Evolutionary conservation across 2,888 invertebrate species (phyloP).

Genomic region (Cerceris ruficornis): DNA sequence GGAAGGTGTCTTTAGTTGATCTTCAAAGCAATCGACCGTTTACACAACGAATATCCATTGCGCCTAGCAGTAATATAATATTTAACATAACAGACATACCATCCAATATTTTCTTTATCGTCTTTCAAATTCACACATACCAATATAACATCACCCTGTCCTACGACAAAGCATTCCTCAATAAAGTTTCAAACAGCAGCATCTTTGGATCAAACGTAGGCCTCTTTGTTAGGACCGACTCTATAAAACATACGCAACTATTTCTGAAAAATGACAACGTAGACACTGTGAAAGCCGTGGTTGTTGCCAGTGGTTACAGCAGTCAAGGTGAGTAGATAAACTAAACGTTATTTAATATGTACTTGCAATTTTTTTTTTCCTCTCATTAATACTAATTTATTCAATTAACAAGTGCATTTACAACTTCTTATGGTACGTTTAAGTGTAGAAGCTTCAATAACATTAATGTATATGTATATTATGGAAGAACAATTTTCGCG

Average conservation of each 20-base stretch:
- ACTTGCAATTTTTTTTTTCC: background rate
- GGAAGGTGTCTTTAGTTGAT: constrained; percentile 66
- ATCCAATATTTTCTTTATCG: constrained; percentile 83
- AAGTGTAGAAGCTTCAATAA: too few species aligned
- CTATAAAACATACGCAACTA: constrained; percentile 72
- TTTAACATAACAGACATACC: constrained; percentile 82
- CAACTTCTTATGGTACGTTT: too few species aligned
- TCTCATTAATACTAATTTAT: too few species aligned
- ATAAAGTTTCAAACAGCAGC: constrained; percentile 70
- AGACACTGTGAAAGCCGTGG: constrained; percentile 78
- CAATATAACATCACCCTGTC: constrained; percentile 84
- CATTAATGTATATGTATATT: too few species aligned
- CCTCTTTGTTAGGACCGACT: constrained; percentile 79
- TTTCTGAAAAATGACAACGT: constrained; percentile 82
- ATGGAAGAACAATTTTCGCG: too few species aligned
- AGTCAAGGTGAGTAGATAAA: constrained; percentile 80
- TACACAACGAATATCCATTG: constrained; percentile 63
- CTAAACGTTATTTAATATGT: background rate
- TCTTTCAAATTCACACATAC: constrained; percentile 87
- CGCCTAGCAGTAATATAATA: constrained; percentile 69
- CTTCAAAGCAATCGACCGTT: constrained; percentile 70
- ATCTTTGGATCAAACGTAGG: constrained; percentile 86
- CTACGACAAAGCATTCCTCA: constrained; percentile 74
- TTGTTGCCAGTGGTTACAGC: constrained; percentile 84
- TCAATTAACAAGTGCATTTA: too few species aligned